Conservation (phyloP, 1,140 invertebrate genomes). For the Aphis craccivora region DNA sequence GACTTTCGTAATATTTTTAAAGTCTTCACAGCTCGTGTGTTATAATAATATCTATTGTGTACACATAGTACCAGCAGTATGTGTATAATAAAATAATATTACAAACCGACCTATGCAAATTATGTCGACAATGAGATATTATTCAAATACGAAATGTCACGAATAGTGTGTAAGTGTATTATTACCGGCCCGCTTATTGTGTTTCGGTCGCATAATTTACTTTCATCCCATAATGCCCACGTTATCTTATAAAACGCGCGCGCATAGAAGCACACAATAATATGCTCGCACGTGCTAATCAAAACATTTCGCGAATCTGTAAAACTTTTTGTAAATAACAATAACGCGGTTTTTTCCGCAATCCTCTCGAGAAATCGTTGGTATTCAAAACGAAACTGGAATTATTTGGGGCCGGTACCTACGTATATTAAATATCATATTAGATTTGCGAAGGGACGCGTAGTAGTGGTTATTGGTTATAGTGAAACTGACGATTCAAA, state of each 20-base stretch:
- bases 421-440: background rate
- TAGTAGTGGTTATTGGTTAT: background rate
- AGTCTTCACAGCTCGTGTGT: background rate
- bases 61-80: no score
- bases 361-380: background rate
- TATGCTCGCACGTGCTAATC: background rate
- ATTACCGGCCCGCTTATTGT: background rate
- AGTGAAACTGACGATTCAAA: background rate
- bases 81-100: background rate
- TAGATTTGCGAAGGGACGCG: background rate
- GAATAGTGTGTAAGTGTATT: background rate
- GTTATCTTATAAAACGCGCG: background rate
- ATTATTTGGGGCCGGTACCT: background rate
- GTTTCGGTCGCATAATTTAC: background rate
- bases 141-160: background rate
- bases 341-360: background rate
- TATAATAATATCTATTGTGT: background rate
- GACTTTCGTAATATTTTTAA: background rate
- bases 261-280: background rate
- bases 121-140: slow-evolving; percentile 7
- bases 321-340: background rate
- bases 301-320: background rate
- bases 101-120: background rate
- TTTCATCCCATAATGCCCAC: background rate
- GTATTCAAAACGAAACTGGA: background rate